Conservation (phyloP, 2,888 invertebrate genomes). For the Lypha dubia region DNA sequence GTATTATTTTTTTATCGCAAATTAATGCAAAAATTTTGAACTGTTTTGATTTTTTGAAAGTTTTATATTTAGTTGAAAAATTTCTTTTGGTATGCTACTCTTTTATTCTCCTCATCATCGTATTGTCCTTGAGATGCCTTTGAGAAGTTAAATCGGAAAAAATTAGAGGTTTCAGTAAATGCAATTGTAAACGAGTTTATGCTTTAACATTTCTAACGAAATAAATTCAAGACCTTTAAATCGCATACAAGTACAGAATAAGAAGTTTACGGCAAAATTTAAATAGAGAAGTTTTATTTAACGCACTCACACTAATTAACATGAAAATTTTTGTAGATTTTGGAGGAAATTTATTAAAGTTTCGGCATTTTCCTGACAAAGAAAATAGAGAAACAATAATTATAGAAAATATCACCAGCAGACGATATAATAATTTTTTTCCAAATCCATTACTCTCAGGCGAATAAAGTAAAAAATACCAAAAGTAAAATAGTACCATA, state of each 20-base stretch:
- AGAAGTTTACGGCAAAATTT: neutral
- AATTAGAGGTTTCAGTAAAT: neutral
- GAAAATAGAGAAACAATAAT: too few species aligned
- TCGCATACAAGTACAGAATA: neutral
- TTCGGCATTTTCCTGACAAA: too few species aligned
- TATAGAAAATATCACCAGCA: too few species aligned
- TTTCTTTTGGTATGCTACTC: neutral
- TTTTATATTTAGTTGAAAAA: neutral
- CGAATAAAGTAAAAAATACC: too few species aligned
- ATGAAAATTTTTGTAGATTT: neutral
- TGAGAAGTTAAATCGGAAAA: constrained; percentile 55
- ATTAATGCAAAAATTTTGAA: too few species aligned
- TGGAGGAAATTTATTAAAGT: neutral
- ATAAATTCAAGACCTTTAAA: neutral
- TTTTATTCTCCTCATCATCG: neutral
- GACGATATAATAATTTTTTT: too few species aligned
- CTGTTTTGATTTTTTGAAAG: too few species aligned
- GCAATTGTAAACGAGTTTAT: constrained; percentile 47
- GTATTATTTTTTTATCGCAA: too few species aligned
- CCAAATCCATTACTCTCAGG: too few species aligned
- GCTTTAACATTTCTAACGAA: constrained; percentile 6
- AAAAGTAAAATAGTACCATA: too few species aligned
- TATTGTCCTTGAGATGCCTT: constrained; percentile 60
- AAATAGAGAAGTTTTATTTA: neutral
- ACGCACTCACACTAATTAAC: neutral